Evolutionary conservation across 2,113 vertebrate genomes (phyloP).

Genomic region (Oenanthe oenanthe): DNA sequence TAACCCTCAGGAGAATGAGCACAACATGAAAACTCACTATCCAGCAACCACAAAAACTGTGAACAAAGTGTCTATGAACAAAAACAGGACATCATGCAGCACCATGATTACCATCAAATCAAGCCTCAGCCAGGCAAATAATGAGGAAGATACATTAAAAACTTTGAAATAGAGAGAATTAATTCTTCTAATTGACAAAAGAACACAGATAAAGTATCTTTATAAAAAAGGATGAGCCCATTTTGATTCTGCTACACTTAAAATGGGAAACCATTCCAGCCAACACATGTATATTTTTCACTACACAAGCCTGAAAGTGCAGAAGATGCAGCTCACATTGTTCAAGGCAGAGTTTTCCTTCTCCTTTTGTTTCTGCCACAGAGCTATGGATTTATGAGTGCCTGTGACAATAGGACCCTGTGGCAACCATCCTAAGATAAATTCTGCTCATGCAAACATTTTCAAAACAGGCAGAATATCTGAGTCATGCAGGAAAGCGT

Average conservation of each 20-base stretch:
- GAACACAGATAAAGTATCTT: background rate
- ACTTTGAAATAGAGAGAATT: background rate
- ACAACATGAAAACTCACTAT: background rate
- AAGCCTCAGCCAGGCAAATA: background rate
- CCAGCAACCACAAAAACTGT: background rate
- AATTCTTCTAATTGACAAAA: background rate
- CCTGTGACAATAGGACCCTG: background rate
- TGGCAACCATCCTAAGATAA: slow-evolving; percentile 21
- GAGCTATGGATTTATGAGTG: slow-evolving; percentile 30
- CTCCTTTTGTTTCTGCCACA: slow-evolving; percentile 8
- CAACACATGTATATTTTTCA: background rate
- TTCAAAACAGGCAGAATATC: slow-evolving; percentile 32
- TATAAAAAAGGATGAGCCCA: background rate
- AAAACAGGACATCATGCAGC: background rate
- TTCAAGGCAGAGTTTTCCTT: background rate
- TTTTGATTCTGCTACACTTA: background rate
- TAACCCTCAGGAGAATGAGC: fast-evolving
- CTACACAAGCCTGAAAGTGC: background rate
- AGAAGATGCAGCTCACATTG: background rate
- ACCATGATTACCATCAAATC: background rate
- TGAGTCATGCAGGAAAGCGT: slow-evolving; percentile 46
- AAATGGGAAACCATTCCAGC: background rate
- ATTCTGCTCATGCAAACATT: slow-evolving; percentile 28
- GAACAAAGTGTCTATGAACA: background rate
- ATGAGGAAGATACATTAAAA: background rate